These are phyloP conservation scores for Eulemur mongoz DNA, from an alignment of 2,797 vertebrate genomes.

Conservation along the genomic window DNA sequence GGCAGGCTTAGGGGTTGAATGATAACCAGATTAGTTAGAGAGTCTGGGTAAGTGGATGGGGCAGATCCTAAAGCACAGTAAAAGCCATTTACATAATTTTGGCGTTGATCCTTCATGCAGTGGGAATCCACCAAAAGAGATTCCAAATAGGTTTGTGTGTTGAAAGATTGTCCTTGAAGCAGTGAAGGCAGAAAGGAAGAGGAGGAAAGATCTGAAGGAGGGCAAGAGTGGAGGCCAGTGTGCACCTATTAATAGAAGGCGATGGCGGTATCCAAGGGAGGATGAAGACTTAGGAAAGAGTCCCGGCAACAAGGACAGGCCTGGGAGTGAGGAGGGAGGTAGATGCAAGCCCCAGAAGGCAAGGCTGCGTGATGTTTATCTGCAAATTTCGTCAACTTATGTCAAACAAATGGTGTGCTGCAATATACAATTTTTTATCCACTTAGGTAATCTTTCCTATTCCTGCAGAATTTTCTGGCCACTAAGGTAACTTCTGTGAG, in stretches of 20 bases:
- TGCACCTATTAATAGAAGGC: background rate
- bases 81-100: background rate
- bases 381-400: background rate
- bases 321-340: background rate
- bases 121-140: background rate
- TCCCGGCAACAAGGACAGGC: background rate
- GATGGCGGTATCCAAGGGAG: background rate
- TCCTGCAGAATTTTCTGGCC: background rate
- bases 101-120: background rate
- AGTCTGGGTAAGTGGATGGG: background rate
- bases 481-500: background rate
- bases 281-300: background rate
- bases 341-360: background rate
- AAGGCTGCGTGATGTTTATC: background rate
- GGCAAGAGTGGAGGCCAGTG: background rate
- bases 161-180: background rate
- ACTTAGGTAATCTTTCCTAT: background rate
- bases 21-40: background rate
- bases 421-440: background rate
- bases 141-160: background rate
- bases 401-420: background rate
- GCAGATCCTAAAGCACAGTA: background rate
- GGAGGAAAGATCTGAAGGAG: background rate
- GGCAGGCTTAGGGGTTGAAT: background rate
- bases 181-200: background rate